Percentiles rank a stretch among this genome's conserved stretches.
phyloP scores from a whole-genome alignment of 1,140 invertebrate species.

The Elysia chlorotica region DNA sequence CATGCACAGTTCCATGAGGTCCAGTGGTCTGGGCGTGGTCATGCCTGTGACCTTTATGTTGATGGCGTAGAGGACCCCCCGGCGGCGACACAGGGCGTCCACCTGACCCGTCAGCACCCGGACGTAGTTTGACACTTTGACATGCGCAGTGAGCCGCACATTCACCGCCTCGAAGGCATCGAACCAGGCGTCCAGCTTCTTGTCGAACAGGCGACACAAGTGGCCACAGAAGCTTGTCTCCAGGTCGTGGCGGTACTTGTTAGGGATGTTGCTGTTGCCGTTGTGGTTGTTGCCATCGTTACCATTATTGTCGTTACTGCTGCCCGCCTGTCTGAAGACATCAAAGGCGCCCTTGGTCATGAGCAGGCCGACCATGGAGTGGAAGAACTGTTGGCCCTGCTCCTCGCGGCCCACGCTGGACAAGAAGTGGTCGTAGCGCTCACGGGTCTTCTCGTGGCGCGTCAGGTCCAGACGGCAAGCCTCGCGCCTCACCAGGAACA shows the following conservation, averaged over 20 bases:
- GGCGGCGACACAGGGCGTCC: constrained; percentile 40
- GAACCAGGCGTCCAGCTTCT: constrained; percentile 49
- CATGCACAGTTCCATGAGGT: constrained; percentile 47
- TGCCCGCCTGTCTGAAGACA: constrained; percentile 31
- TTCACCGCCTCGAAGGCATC: constrained; percentile 45
- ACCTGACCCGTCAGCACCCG: constrained; percentile 47
- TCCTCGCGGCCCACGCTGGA: constrained; percentile 36
- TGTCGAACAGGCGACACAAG: constrained; percentile 43
- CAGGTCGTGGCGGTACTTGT: background rate
- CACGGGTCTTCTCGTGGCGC: constrained; percentile 43
- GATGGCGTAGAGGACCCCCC: constrained; percentile 39
- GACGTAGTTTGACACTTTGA: constrained; percentile 49
- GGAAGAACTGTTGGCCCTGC: constrained; percentile 43
- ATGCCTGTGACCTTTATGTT: constrained; percentile 47
- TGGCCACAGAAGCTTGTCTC: constrained; percentile 39
- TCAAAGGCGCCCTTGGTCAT: constrained; percentile 40
- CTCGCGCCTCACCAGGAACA: constrained; percentile 40
- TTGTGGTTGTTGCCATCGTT: constrained; percentile 7
- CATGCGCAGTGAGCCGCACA: constrained; percentile 47
- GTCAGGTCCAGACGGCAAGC: constrained; percentile 48
- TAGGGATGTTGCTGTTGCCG: constrained; percentile 13
- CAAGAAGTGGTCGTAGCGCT: constrained; percentile 42
- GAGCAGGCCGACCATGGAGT: constrained; percentile 35
- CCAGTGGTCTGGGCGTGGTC: constrained; percentile 47
- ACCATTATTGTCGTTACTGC: no score